phyloP scores from a whole-genome alignment of 2,797 vertebrate species.

The Pangasius sanitwongsei region DNA sequence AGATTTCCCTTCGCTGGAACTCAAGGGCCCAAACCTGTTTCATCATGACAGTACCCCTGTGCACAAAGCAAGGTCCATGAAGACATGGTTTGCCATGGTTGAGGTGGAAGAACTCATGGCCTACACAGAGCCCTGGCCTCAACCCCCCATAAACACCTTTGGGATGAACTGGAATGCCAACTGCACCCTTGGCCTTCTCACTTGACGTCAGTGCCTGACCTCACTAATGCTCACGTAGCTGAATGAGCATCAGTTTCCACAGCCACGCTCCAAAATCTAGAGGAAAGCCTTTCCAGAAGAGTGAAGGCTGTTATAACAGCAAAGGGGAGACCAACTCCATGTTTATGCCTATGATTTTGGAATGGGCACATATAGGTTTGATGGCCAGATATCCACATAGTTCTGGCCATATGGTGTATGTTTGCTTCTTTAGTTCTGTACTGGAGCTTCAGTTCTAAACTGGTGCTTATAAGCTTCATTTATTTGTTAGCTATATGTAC shows the following conservation, averaged over 20 bases:
- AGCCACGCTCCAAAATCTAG: not conserved
- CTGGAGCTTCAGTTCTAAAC: not conserved
- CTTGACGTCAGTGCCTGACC: not conserved
- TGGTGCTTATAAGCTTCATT: not conserved
- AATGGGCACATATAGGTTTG: not conserved
- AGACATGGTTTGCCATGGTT: not conserved
- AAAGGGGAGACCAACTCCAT: not conserved
- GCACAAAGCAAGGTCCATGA: not conserved
- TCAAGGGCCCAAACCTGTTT: not conserved
- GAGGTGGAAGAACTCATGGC: not conserved
- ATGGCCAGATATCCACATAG: not conserved
- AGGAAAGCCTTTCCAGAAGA: not conserved
- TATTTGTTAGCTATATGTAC: not conserved
- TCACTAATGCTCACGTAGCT: not conserved
- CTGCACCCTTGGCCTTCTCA: not conserved
- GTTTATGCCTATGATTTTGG: not conserved
- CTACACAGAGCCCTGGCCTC: not conserved
- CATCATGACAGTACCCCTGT: not conserved
- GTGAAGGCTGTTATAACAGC: not conserved
- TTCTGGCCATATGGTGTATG: not conserved
- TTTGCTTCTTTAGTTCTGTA: not conserved
- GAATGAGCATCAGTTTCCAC: not conserved
- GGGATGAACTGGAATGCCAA: not conserved
- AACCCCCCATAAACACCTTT: not conserved
- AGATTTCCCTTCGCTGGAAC: not conserved